Conservation (phyloP, 2,888 invertebrate genomes). For the Deilephila porcellus region DNA sequence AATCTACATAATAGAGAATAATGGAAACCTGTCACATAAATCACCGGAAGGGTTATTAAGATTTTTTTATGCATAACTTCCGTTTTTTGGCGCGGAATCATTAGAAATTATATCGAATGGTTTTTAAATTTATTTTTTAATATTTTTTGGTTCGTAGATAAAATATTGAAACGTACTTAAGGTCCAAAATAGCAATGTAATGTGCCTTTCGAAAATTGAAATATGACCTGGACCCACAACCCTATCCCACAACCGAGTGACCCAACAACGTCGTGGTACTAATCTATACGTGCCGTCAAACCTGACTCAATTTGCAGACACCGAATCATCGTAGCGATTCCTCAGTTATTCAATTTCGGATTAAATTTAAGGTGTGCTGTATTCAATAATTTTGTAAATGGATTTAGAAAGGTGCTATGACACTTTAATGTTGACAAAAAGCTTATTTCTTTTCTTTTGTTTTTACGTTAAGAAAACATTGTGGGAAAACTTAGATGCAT, state of each 20-base stretch:
- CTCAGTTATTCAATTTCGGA: conserved; percentile 55
- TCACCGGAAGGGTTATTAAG: no score
- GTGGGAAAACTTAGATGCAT: no score
- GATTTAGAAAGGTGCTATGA: conserved; percentile 30
- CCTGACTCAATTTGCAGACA: conserved; percentile 51
- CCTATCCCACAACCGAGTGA: conserved; percentile 6
- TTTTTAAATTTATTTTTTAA: no score
- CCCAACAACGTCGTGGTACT: not conserved
- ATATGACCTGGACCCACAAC: not conserved
- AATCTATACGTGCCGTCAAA: conserved; percentile 4
- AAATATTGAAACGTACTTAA: not conserved
- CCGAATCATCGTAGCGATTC: conserved; percentile 47
- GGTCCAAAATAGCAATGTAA: not conserved
- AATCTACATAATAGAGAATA: no score
- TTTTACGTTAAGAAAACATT: no score
- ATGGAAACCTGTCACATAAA: no score
- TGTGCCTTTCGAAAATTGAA: not conserved
- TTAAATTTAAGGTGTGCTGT: conserved; percentile 45
- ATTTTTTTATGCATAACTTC: no score
- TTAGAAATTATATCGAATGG: no score
- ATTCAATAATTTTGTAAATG: conserved; percentile 47
- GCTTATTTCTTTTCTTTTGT: no score
- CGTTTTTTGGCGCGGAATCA: no score
- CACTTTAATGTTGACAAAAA: no score
- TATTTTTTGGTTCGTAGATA: not conserved